Evolutionary conservation across 2,113 vertebrate species (phyloP), one percentile per base, ranked within the genome.

Genomic region (Poeciliopsis retropinna): DNA sequence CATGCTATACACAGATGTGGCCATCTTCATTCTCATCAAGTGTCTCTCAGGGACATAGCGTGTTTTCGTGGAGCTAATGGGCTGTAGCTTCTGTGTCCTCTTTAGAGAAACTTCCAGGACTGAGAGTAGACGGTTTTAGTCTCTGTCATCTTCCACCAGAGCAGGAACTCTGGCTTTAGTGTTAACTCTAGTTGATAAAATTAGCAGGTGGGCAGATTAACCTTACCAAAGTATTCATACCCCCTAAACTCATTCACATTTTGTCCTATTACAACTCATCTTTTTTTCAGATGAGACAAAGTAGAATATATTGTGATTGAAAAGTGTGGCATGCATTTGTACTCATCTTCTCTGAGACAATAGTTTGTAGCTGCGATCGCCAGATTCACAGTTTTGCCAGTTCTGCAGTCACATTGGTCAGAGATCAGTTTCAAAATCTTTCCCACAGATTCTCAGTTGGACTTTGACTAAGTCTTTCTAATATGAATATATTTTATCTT

Each of bases 1-100:
- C 64, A 69, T 61, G 47, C 63, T 85, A 75, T 63, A 85, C 85
- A 85, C 91, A 88, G 83, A 90, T 84, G 81, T 66, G 71, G 80
- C 79, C 81, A 79, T 88, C 86, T 81, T 85, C 81, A 68, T 84
- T 85, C 66, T 87, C 79, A 87, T 89, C 81, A 90, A 89, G 85
- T 84, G 86, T 90, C 87, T 87, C 90, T 90, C 63, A 79, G 84
- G 86, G 86, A 91, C 79, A 78, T 73, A 81, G 78, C 82, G 65
- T 80, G 77, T 87, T 85, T 85, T 89, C 54, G 70, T 63, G 70
- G 60, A 84, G 72, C 60, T 87, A 87, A 93, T 87, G 75, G 75
- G 75, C 75, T 83, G 37, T 60, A 69, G 67, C 77, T 72, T 72
- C 70, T 73, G 74, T 83, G 80, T 41, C 25, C 73, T 79, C 71